Base-by-base conservation (phyloP, 2,888 invertebrate genomes). In the Folsomia candida region DNA sequence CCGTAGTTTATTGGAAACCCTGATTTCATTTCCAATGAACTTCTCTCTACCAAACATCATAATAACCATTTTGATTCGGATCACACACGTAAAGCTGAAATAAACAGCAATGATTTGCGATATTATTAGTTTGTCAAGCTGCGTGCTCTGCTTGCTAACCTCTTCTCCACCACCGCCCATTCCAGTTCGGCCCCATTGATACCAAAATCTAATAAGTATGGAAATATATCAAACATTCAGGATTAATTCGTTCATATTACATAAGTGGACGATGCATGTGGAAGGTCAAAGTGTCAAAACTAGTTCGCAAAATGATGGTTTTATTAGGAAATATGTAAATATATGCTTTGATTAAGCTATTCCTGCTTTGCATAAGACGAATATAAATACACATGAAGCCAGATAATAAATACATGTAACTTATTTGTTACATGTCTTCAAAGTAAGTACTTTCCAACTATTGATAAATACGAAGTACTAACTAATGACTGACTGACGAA, bases 1-100 rank as follows among this genome's bases (percentile, higher is more conserved):
- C 70, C 72, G 61, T 68, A 75, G 72, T 75, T 75, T 75, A 75
- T 75, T 75, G 72, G 75, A 72, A 75, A 70, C 47, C 72, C 68
- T 75, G 75, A 72, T 72, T 75, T 70, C 66, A 70, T 73, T 73
- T 69, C 57, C 51, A 64, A 64, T 64, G 47, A 25, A 65, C 65
- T 65, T 59, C 54, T 37, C 4, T 14, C 37, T 9, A 37, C 4
- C 65, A 65, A 51, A 65, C 28, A 51, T 54, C 65, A 65, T 65
- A 25, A 65, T 65, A 51, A 65, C 51, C 65, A 65, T 65, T 65
- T 51, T 65, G 54, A 65, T 65, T 65, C 65, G 51, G 26, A 51
- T 65, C 65, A 65, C 54, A 54, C 37, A 62, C 62, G 54, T 37
- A 51, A 65, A 25, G 51, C 37, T 22, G 20, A 47, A 64, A 47